Base-by-base conservation (phyloP, 1,140 invertebrate species). In the Prorops nasuta region DNA sequence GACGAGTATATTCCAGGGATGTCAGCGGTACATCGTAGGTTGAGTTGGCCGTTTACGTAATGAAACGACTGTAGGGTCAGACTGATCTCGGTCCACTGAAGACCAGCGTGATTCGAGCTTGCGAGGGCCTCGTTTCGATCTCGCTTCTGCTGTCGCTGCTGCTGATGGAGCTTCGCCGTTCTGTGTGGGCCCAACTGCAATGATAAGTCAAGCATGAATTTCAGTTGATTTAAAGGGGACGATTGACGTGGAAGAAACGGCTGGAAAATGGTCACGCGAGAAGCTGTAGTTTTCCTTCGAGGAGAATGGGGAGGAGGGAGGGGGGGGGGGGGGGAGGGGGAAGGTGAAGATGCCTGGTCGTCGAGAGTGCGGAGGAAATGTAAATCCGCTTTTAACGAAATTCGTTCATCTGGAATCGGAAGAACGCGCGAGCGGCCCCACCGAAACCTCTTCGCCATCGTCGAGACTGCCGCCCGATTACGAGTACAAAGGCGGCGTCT, bases 31-130 rank as follows among this genome's bases (percentile, higher is more conserved):
- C 73, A 76, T 21, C 67, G 71, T 21, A 76, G 59, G 43, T 54
- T 72, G 52, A 76, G 55, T 50, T 73, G 72, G 20, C 71, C 71
- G 48, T 71, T 64, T 17, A 44, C 12, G 55, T 65, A 76, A 61
- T 76, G 67, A 42, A 49, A 64, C 7, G 67, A 60, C 19, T 64
- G 59, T n/a, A 76, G 60, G 3, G 48, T 52, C 16, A 76, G 46
- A 22, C 37, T 64, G 7, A 73, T 49, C 28, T 66, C 62, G 40
- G 62, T 69, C 62, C 54, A 66, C 28, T 74, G 71, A 20, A 51
- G 51, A 21, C 36, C 53, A 21, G 9, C 21, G 8, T 56, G 37
- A 40, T 40, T 24, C 3, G 32, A 34, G 24, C 18, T 20, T 15
- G 34, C 20, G 22, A 10, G 28, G 14, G 15, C 24, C 22, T 61